Evolutionary conservation across 2,888 invertebrate genomes (phyloP).

Genomic region (Poecilus cupreus): DNA sequence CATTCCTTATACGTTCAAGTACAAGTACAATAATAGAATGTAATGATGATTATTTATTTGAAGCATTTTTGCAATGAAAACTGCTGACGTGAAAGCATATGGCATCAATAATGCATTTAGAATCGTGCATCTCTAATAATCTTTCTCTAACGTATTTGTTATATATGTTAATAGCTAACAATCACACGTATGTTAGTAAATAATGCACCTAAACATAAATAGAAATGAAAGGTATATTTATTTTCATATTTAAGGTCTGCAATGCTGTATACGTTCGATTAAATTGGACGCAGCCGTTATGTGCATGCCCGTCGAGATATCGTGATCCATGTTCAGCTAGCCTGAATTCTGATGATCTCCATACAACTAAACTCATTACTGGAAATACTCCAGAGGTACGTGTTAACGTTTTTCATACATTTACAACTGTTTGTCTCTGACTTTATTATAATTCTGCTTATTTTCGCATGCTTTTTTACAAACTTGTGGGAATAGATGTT

Average conservation of each 20-base stretch:
- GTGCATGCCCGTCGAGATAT: slow-evolving; percentile 92
- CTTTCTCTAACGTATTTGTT: neutral
- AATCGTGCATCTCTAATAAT: neutral
- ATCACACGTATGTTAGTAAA: neutral
- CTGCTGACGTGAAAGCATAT: neutral
- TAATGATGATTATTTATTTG: neutral
- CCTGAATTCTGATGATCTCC: slow-evolving; percentile 91
- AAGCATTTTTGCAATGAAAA: neutral
- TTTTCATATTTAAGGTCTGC: slow-evolving; percentile 80
- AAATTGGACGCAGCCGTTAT: slow-evolving; percentile 94
- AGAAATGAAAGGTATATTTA: neutral
- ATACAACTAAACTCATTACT: slow-evolving; percentile 92
- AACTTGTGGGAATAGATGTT: too few relatives aligned
- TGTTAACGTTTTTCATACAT: too few relatives aligned
- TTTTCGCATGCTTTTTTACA: too few relatives aligned
- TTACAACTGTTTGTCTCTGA: too few relatives aligned
- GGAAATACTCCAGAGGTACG: slow-evolving; percentile 89
- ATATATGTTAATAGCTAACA: slow-evolving; percentile 7
- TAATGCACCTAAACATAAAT: neutral
- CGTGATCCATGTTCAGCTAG: slow-evolving; percentile 94
- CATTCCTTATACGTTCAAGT: too few relatives aligned
- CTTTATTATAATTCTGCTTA: too few relatives aligned
- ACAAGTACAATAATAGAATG: neutral
- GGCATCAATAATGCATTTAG: slow-evolving; percentile 2
- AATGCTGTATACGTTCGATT: slow-evolving; percentile 94